Evolutionary conservation across 2,113 vertebrate species (phyloP).

Genomic region (Pandion haliaetus): DNA sequence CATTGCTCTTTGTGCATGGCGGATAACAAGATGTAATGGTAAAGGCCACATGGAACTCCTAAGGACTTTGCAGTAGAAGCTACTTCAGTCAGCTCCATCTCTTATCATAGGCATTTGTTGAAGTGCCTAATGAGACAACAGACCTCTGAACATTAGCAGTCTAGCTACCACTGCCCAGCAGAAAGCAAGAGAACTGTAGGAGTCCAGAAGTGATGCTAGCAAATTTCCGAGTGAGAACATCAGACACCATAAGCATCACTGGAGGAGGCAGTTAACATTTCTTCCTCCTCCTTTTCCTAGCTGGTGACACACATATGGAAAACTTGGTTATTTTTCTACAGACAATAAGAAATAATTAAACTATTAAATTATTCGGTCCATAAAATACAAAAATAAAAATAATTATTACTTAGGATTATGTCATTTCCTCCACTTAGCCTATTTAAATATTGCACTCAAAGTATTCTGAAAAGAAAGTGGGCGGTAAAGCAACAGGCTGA

Average conservation of each 20-base stretch:
- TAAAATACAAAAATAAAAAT: background rate
- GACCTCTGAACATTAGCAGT: background rate
- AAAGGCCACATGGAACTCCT: background rate
- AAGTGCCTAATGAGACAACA: background rate
- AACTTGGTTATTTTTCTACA: background rate
- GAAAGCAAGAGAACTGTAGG: background rate
- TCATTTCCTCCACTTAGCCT: background rate
- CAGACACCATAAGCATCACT: background rate
- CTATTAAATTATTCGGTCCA: background rate
- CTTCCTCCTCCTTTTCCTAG: background rate
- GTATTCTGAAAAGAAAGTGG: background rate
- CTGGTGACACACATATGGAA: background rate
- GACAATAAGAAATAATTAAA: background rate
- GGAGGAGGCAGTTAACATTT: background rate
- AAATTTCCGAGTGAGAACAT: background rate
- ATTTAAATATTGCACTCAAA: background rate
- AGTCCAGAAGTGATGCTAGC: background rate
- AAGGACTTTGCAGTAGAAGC: background rate
- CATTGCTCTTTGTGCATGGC: background rate
- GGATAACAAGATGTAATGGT: background rate
- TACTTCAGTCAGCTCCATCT: background rate
- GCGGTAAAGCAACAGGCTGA: background rate
- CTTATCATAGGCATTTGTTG: background rate
- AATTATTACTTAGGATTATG: background rate
- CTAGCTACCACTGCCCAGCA: background rate